Evolutionary conservation across 92 coral and sea anemone species (phyloP).

Genomic region (Micromussa lordhowensis): DNA sequence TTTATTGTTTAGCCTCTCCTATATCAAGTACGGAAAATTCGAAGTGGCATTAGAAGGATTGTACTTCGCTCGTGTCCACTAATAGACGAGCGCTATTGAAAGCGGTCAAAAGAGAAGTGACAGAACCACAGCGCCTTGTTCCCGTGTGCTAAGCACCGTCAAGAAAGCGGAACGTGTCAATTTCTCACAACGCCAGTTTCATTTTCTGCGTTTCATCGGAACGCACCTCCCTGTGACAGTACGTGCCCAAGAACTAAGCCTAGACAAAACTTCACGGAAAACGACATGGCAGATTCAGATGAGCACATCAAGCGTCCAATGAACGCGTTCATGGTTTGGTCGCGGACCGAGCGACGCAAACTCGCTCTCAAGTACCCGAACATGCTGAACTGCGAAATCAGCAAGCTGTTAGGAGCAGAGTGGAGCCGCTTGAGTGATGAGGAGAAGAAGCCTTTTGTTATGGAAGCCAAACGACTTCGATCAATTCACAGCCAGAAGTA

Average conservation of each 20-base stretch:
- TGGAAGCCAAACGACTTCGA: constrained; percentile 88
- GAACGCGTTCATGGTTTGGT: constrained; percentile 97
- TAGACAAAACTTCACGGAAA: background rate
- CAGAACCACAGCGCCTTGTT: background rate
- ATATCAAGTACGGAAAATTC: constrained; percentile 55
- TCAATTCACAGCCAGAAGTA: constrained; percentile 94
- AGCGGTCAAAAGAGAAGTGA: background rate
- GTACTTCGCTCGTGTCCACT: constrained; percentile 15
- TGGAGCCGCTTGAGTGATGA: constrained; percentile 94
- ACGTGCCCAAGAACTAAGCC: constrained; percentile 7
- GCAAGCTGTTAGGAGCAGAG: constrained; percentile 92
- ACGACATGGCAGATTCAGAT: constrained; percentile 67
- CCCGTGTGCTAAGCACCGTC: background rate
- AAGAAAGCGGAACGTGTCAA: background rate
- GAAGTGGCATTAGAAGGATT: constrained; percentile 30
- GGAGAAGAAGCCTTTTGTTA: constrained; percentile 85
- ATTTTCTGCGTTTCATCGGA: constrained; percentile 8
- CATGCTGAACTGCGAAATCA: constrained; percentile 94
- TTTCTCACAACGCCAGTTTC: background rate
- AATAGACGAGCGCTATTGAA: background rate
- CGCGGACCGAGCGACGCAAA: constrained; percentile 89
- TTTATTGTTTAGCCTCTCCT: constrained; percentile 58
- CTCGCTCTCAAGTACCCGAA: constrained; percentile 92
- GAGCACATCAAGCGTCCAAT: constrained; percentile 90
- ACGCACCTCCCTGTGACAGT: background rate